phyloP scores from a whole-genome alignment of 2,113 vertebrate species.

The Mobula birostris region DNA sequence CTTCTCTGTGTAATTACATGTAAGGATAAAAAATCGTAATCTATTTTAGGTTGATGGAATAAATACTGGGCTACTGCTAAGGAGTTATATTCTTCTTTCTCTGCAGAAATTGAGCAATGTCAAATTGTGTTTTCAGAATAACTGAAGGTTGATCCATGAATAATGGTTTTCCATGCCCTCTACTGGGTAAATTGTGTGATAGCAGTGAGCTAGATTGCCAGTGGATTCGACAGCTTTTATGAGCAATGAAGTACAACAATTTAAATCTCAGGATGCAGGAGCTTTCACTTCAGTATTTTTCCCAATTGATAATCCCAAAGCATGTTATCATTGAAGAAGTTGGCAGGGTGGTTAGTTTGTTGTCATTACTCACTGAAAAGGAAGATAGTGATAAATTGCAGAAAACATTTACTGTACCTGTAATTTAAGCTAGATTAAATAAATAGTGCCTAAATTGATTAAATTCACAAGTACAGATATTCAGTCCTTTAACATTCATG shows the following conservation, averaged over 20 bases:
- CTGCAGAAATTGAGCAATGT: not conserved
- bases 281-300: not conserved
- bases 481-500: no score
- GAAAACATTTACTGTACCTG: not conserved
- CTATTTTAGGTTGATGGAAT: not conserved
- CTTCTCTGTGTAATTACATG: not conserved
- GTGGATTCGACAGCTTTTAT: not conserved
- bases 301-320: not conserved
- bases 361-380: not conserved
- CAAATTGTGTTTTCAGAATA: not conserved
- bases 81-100: not conserved
- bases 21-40: not conserved
- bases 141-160: not conserved
- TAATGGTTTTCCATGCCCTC: not conserved
- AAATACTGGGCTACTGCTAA: not conserved
- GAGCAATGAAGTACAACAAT: not conserved
- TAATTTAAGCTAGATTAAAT: not conserved
- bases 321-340: not conserved
- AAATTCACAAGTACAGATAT: not conserved
- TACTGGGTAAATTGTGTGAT: not conserved
- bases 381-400: no score
- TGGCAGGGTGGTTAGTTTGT: not conserved
- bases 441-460: not conserved
- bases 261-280: not conserved
- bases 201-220: not conserved